These are phyloP conservation scores for Acipenser transmontanus DNA, from an alignment of 2,797 vertebrate genomes.

Conservation along the genomic window DNA sequence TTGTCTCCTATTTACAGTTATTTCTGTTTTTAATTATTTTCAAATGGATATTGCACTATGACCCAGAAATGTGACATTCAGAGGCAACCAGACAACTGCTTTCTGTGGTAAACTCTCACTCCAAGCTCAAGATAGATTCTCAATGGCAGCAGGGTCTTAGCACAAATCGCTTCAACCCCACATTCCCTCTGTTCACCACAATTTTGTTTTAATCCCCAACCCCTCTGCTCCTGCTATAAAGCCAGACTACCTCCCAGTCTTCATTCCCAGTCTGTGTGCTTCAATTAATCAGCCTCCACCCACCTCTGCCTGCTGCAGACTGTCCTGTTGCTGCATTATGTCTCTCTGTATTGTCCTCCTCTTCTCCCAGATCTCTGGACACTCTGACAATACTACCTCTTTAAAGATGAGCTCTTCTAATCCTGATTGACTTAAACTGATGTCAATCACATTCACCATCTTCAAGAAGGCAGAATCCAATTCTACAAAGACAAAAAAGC, in stretches of 20 bases:
- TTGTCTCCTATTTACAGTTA: too few species aligned
- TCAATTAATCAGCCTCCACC: not conserved
- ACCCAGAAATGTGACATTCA: too few species aligned
- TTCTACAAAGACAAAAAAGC: slow-evolving; percentile 39
- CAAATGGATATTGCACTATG: too few species aligned
- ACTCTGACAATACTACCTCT: slow-evolving; percentile 54
- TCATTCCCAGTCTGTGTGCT: too few species aligned
- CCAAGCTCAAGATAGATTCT: too few species aligned
- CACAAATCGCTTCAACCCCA: not conserved
- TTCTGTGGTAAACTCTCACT: too few species aligned
- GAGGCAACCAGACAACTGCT: too few species aligned
- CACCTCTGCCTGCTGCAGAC: slow-evolving; percentile 52
- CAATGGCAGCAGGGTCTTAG: not conserved
- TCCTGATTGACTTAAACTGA: slow-evolving; percentile 56
- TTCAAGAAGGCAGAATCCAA: slow-evolving; percentile 58
- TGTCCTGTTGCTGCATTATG: slow-evolving; percentile 43
- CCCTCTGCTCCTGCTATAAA: too few species aligned
- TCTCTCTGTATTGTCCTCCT: slow-evolving; percentile 43
- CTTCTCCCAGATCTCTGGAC: slow-evolving; percentile 46
- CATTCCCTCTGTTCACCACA: too few species aligned
- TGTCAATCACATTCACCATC: slow-evolving; percentile 58
- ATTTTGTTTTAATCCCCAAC: too few species aligned
- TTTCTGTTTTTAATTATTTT: too few species aligned
- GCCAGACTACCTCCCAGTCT: too few species aligned
- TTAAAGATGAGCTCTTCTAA: slow-evolving; percentile 64